These are phyloP conservation scores for Eublepharis macularius DNA, from an alignment of 2,113 vertebrate species.

Conservation along the genomic window DNA sequence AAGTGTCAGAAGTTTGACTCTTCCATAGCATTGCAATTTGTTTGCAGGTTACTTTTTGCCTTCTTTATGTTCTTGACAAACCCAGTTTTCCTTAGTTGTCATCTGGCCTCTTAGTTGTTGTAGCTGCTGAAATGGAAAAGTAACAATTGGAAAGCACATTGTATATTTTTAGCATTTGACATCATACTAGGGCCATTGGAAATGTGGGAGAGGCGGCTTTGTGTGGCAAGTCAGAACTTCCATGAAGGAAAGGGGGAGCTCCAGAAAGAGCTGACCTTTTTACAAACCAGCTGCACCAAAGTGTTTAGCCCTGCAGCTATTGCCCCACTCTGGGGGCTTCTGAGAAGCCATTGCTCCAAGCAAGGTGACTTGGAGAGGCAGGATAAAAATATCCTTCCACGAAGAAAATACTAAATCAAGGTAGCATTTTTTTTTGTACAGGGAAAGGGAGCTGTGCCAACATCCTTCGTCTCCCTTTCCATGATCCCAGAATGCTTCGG, in stretches of 20 bases:
- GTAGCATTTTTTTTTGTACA: background rate
- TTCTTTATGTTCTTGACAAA: background rate
- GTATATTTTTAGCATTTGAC: slow-evolving; percentile 33
- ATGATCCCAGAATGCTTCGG: background rate
- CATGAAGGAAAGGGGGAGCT: background rate
- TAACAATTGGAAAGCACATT: background rate
- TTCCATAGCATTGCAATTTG: background rate
- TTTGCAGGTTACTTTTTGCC: background rate
- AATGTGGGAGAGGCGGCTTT: background rate
- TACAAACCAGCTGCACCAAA: background rate
- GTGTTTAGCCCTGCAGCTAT: background rate
- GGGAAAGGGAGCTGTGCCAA: background rate
- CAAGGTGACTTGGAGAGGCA: too few species aligned
- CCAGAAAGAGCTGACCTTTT: background rate
- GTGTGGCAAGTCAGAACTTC: background rate
- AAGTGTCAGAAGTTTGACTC: background rate
- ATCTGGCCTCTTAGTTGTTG: background rate
- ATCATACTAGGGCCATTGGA: slow-evolving; percentile 2
- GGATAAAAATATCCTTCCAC: too few species aligned
- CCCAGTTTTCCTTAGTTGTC: background rate
- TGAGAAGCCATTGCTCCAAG: background rate
- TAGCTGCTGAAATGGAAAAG: slow-evolving; percentile 3
- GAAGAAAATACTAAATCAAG: background rate
- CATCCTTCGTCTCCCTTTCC: background rate
- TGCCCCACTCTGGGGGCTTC: background rate